Base-by-base conservation (phyloP, 2,113 vertebrate genomes). In the Hemibagrus wyckioides region DNA sequence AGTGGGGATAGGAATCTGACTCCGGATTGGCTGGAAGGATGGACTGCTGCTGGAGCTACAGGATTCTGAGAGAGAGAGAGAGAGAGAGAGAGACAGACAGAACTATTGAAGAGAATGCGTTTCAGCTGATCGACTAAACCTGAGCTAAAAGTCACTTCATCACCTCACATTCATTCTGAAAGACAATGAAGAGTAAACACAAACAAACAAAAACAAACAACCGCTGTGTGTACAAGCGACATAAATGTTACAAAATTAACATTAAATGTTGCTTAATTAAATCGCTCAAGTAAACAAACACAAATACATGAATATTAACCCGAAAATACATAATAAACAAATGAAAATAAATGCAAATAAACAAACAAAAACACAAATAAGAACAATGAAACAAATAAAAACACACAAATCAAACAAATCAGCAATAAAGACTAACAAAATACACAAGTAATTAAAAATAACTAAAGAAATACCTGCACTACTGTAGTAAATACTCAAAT, bases 11-110 rank as follows among this genome's bases (percentile, higher is more conserved):
- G 96, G 94, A 90, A 97, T 94, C 91, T 98, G 98, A 93, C 95
- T 96, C 94, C 95, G 97, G 93, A 99, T 98, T 89, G 98, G 97
- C 86, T 97, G 97, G 94, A 99, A 99, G 87, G 97, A 96, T 13
- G 96, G 95, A 89, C 96, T 93, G 92, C 96, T 96, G 94, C 94
- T 95, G 88, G 96, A 95, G 91, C 93, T 97, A 95, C 95, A 95
- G 11, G 96, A 96, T 91, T 97, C 98, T 99, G 63, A 41, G 3
- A 65, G 80, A 79, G 10, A 89, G 67, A 9, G 73, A 77, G 28
- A 61, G 61, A 28, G 33, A 71, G 44, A 52, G 39, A 88, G n/a
- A 86, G 65, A 73, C 36, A n/a, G 85, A 36, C 28, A 65, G 65
- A 67, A n/a, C n/a, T n/a, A n/a, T n/a, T n/a, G n/a, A n/a, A n/a